Evolutionary conservation across 2,113 vertebrate species (phyloP).

Genomic region (Piliocolobus tephrosceles): DNA sequence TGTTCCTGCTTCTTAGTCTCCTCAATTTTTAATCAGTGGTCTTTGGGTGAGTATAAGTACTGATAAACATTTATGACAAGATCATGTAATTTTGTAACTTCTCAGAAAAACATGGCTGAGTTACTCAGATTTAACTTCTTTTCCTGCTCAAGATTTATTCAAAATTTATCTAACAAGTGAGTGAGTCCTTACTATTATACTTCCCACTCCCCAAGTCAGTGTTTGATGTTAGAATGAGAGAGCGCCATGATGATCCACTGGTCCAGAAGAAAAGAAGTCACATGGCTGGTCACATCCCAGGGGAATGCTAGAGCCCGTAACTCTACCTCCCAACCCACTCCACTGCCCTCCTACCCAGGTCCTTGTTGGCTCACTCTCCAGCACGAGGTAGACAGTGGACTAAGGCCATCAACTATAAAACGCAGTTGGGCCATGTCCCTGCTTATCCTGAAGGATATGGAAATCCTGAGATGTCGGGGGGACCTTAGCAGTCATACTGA

Average conservation of each 20-base stretch:
- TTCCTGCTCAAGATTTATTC: conserved; percentile 29
- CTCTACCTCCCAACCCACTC: background rate
- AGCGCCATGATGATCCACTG: background rate
- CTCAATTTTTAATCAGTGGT: background rate
- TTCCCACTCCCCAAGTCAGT: background rate
- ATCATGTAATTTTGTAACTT: conserved; percentile 40
- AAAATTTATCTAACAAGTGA: background rate
- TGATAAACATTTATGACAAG: conserved; percentile 44
- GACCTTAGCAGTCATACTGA: background rate
- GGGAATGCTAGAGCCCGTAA: background rate
- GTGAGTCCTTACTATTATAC: background rate
- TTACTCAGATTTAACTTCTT: conserved; percentile 38
- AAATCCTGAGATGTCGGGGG: background rate
- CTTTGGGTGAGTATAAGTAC: background rate
- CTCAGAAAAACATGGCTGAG: background rate
- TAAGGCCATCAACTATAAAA: background rate
- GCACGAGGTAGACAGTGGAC: background rate
- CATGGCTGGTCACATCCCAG: background rate
- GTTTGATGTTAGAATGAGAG: background rate
- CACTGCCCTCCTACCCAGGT: fast-evolving
- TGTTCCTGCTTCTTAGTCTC: background rate
- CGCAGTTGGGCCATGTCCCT: background rate
- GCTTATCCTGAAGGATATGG: background rate
- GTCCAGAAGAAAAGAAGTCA: background rate
- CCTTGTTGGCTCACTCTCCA: background rate